Base-by-base conservation (phyloP, 2,888 invertebrate genomes). In the Zele albiditarsus region DNA sequence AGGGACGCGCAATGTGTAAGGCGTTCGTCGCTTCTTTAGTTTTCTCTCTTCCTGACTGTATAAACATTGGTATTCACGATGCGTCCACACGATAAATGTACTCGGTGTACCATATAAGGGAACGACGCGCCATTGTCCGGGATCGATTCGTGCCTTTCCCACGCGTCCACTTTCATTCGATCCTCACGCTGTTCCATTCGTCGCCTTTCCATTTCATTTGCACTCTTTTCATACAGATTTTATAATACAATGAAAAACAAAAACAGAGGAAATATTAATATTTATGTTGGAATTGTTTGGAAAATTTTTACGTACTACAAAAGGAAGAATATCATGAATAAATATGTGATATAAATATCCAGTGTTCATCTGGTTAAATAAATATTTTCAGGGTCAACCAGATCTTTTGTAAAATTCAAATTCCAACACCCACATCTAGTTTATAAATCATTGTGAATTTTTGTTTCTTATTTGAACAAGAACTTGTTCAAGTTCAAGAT, bases 301-400 rank as follows among this genome's bases (percentile, higher is more conserved):
- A 8, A 14, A 69, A 33, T 69, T 58, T 23, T 31, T 27, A 20
- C 3, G 60, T n/a, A 69, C 23, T 58, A 66, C 38, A 71, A 38
- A 33, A 38, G 12, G 12, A 38, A 12, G 12, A 8, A 38, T 38
- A 38, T 12, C 38, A 38, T 38, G 38, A 38, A 38, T 38, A 38
- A 12, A 8, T 12, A 38, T 38, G 8, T 38, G 38, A 38, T 38
- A 12, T 38, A 12, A 8, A 38, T 38, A 38, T 38, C 10, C 10
- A 38, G 12, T 38, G 38, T 38, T 38, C 38, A 38, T 38, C 12
- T 72, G n/a, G 73, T 65, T 65, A 38, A 69, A 71, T 78, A 80
- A 83, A 82, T 80, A 82, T 79, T 68, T 74, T 82, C 84, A 84
- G 80, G 82, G 84, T 80, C 81, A 82, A 69, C 82, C 74, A 79